phyloP scores from a whole-genome alignment of 2,888 invertebrate species.

The Nemotelus pantherinus region DNA sequence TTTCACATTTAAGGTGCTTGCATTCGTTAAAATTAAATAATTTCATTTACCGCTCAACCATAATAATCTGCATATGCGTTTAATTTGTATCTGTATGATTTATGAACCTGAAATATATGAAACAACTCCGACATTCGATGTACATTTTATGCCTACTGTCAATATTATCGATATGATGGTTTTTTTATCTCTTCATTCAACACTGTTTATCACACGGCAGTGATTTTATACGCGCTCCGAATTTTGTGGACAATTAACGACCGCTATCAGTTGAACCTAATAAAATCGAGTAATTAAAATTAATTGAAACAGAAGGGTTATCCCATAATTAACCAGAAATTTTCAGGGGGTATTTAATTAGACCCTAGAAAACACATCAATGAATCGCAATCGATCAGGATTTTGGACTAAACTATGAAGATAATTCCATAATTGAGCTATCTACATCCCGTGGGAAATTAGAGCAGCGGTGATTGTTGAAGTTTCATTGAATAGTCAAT shows the following conservation, averaged over 20 bases:
- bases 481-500: too few species aligned
- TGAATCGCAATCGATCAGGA: conserved; percentile 23
- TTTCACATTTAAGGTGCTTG: too few species aligned
- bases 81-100: conserved; percentile 43
- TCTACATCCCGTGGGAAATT: too few species aligned
- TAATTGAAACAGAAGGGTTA: conserved; percentile 44
- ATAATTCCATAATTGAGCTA: neutral
- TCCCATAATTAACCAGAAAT: conserved; percentile 43
- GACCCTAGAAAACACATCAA: conserved; percentile 38
- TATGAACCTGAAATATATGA: conserved; percentile 35
- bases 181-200: conserved; percentile 44
- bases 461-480: too few species aligned
- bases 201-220: conserved; percentile 31
- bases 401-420: conserved; percentile 14
- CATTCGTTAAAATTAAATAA: conserved; percentile 9
- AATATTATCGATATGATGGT: conserved; percentile 36
- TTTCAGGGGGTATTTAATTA: conserved; percentile 34
- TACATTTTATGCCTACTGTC: neutral
- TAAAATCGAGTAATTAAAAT: conserved; percentile 44
- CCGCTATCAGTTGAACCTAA: conserved; percentile 45
- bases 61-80: conserved; percentile 32
- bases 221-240: conserved; percentile 17
- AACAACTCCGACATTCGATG: conserved; percentile 13
- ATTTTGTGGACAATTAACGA: conserved; percentile 44
- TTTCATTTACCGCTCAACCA: conserved; percentile 12